Evolutionary conservation across 1,140 invertebrate genomes (phyloP), one percentile per base, ranked within the genome.

Genomic region (Apis florea): DNA sequence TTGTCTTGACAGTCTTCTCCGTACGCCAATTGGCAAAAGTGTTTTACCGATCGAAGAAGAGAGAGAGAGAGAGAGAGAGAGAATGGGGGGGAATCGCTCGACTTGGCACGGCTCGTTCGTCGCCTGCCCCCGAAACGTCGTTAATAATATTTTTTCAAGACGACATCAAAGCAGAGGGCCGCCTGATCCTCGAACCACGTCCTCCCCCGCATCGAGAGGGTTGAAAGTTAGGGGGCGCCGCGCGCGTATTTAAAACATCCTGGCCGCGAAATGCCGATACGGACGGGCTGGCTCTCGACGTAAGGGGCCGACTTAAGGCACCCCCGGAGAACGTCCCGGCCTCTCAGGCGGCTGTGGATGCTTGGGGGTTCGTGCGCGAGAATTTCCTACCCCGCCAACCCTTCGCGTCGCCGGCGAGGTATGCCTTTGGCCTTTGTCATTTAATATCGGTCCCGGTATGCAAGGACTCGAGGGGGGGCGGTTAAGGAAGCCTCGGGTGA

Each of bases 361-460:
- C 89, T 92, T 88, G 88, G 86, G 89, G 89, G 89, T 88, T 91
- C 87, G 89, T 88, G 90, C 90, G 90, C 88, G 90, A 92, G 92
- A 93, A 93, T 93, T 93, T 90, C 82, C 83, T 83, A 89, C 83
- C 83, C 89, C 83, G 66, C 76, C 75, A 92, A 90, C 90, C 90
- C 91, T 89, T 90, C 85, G 84, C 85, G 86, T 85, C 78, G n/a
- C 31, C 24, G 84, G 83, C 72, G 83, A 90, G 93, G 93, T 93
- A 93, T 94, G 90, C 93, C 92, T 93, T 94, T 93, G 93, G 87
- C 90, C 92, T 93, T 94, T 94, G 93, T 93, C 93, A 93, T 93
- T 93, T 93, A 93, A 94, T 93, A 94, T 93, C 89, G 90, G 90
- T 89, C 87, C 91, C 88, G 93, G 93, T 92, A 94, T 94, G 92